Evolutionary conservation across 1,140 invertebrate species (phyloP).

Genomic region (Steinernema khuongi): DNA sequence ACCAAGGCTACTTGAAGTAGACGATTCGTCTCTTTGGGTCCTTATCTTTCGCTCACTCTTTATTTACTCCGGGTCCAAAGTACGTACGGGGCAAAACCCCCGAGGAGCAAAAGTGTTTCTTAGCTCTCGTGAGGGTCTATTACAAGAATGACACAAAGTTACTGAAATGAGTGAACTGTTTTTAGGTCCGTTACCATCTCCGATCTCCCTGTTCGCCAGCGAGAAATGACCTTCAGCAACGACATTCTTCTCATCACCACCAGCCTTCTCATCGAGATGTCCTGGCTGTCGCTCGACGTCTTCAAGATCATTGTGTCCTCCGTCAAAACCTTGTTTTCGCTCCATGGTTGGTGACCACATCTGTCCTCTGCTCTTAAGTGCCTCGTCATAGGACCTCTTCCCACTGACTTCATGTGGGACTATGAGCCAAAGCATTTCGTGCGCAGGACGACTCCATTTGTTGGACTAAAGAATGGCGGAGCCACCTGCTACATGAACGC

Average conservation of each 20-base stretch:
- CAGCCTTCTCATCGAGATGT: not conserved
- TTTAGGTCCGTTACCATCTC: not conserved
- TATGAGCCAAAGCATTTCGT: slow-evolving; percentile 90
- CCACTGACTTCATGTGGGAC: slow-evolving; percentile 77
- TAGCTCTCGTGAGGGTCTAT: too few species aligned
- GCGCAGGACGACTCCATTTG: slow-evolving; percentile 79
- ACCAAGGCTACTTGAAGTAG: too few species aligned
- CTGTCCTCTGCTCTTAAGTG: not conserved
- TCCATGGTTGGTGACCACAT: not conserved
- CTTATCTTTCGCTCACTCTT: too few species aligned
- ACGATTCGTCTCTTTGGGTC: too few species aligned
- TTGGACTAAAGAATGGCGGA: slow-evolving; percentile 93
- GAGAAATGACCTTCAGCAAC: not conserved
- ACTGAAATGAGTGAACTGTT: too few species aligned
- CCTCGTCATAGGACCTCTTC: not conserved
- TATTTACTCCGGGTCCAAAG: too few species aligned
- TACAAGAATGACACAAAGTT: too few species aligned
- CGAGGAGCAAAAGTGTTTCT: too few species aligned
- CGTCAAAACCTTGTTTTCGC: not conserved
- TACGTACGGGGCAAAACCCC: too few species aligned
- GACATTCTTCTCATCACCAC: not conserved
- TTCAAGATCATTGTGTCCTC: not conserved
- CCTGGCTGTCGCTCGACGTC: not conserved
- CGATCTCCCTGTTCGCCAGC: not conserved
- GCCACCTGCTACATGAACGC: slow-evolving; percentile 99